These are phyloP conservation scores for Pachycephala philippinensis DNA, from an alignment of 2,113 vertebrate species.

Conservation along the genomic window DNA sequence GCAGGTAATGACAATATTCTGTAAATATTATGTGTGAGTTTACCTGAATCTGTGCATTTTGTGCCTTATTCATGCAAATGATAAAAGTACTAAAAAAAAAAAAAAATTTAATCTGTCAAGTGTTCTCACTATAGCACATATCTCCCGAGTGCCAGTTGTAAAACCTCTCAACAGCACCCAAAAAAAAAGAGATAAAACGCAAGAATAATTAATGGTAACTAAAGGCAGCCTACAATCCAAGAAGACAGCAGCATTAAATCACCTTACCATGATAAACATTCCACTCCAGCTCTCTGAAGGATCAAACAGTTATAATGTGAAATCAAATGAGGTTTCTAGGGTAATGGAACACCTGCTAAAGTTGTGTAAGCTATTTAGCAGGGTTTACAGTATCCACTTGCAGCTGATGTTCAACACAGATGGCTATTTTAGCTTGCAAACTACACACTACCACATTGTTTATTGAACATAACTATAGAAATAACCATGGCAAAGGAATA, in stretches of 20 bases:
- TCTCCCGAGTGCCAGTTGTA: conserved; percentile 71
- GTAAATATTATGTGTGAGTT: conserved; percentile 93
- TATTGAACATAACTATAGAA: conserved; percentile 62
- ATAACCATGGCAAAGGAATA: conserved; percentile 56
- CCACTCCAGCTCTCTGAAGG: conserved; percentile 68
- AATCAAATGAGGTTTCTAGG: conserved; percentile 69
- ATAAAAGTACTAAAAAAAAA: conserved; percentile 78
- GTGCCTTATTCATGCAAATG: conserved; percentile 96
- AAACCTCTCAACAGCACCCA: conserved; percentile 66
- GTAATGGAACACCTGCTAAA: conserved; percentile 69
- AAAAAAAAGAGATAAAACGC: background rate
- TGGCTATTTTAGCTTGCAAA: conserved; percentile 58
- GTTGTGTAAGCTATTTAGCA: conserved; percentile 52
- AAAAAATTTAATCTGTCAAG: conserved; percentile 65
- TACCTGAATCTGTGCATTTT: conserved; percentile 98
- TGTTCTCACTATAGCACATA: conserved; percentile 78
- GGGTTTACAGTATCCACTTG: conserved; percentile 67
- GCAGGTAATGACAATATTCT: conserved; percentile 92
- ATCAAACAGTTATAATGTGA: conserved; percentile 71
- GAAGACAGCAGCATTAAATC: conserved; percentile 63
- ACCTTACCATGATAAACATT: conserved; percentile 73
- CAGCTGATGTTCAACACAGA: conserved; percentile 59
- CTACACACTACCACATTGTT: conserved; percentile 54
- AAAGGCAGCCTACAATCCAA: conserved; percentile 62
- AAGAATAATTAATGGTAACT: conserved; percentile 61